Conservation (phyloP, 2,113 vertebrate genomes). For the Oophaga pumilio region DNA sequence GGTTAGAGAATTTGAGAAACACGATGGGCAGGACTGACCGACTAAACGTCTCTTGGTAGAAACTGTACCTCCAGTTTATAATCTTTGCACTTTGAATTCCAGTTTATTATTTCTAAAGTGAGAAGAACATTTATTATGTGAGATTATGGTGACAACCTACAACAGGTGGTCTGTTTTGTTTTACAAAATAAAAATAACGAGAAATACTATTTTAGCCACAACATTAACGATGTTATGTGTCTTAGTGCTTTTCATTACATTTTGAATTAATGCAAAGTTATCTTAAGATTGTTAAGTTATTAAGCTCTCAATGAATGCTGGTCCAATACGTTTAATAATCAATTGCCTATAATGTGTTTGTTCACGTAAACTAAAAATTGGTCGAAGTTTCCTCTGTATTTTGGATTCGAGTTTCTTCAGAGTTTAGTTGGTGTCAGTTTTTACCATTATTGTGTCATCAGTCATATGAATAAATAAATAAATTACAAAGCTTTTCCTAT, state of each 20-base stretch:
- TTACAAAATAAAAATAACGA: background rate
- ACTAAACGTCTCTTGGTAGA: slow-evolving; percentile 10
- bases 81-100: slow-evolving; percentile 23
- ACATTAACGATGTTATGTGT: background rate
- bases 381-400: no score
- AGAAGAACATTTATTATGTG: slow-evolving; percentile 27
- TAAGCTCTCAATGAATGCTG: no score
- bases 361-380: no score
- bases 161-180: slow-evolving; percentile 37
- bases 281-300: background rate
- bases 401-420: no score
- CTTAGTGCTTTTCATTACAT: background rate
- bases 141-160: slow-evolving; percentile 46
- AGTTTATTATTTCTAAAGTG: background rate
- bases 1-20: slow-evolving; percentile 42
- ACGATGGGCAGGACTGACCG: slow-evolving; percentile 17
- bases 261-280: background rate
- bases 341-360: no score
- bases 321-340: no score
- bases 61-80: slow-evolving; percentile 19
- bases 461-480: no score
- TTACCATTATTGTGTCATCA: no score
- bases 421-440: no score
- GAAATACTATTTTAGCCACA: background rate
- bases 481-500: no score